Evolutionary conservation across 2,113 vertebrate species (phyloP).

Genomic region (Protobothrops mucrosquamatus): DNA sequence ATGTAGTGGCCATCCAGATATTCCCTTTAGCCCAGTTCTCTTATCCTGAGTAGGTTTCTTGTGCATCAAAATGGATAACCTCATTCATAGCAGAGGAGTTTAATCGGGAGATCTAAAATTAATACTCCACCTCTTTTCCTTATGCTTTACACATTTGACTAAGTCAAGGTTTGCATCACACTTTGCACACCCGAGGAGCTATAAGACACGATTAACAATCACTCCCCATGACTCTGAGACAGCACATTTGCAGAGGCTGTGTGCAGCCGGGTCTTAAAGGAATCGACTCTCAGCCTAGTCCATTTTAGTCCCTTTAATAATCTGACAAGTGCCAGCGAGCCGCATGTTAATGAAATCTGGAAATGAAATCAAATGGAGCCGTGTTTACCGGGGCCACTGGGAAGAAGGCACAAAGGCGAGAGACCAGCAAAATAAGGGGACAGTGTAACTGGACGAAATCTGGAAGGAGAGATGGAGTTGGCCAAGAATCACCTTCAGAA

Average conservation of each 20-base stretch:
- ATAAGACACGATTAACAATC: slow-evolving; percentile 5
- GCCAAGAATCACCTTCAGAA: slow-evolving; percentile 37
- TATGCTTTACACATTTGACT: neutral
- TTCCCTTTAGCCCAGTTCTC: too few species aligned
- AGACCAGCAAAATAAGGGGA: neutral
- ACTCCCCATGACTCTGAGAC: neutral
- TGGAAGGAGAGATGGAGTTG: slow-evolving; percentile 5
- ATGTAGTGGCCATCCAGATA: too few species aligned
- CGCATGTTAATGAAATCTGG: slow-evolving; percentile 18
- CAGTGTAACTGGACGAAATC: slow-evolving; percentile 11
- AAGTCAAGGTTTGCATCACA: neutral
- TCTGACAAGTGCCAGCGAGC: neutral
- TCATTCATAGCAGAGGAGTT: neutral
- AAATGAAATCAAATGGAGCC: slow-evolving; percentile 11
- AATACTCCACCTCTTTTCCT: neutral
- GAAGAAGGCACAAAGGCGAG: slow-evolving; percentile 27
- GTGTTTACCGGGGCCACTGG: neutral
- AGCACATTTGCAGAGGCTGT: neutral
- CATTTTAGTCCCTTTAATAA: slow-evolving; percentile 17
- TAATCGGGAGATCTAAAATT: neutral
- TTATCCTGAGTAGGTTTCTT: neutral
- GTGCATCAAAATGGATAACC: neutral
- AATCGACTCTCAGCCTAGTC: neutral
- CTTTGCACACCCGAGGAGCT: neutral
- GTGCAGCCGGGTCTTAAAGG: neutral